phyloP scores from a whole-genome alignment of 2,888 invertebrate species.

The Chloroclystis v-ata region DNA sequence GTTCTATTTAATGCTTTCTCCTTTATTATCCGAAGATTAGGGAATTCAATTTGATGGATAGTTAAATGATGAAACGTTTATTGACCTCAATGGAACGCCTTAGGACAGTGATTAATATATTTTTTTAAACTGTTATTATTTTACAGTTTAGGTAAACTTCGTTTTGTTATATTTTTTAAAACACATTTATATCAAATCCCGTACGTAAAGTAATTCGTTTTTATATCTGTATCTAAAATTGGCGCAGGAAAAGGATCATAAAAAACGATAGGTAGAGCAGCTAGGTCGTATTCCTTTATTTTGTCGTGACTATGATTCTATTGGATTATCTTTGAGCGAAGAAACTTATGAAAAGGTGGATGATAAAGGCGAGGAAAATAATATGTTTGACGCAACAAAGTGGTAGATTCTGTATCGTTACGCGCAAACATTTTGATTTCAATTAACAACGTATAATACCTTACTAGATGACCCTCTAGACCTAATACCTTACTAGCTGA shows the following conservation, averaged over 20 bases:
- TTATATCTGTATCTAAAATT: constrained; percentile 18
- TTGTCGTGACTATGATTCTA: constrained; percentile 14
- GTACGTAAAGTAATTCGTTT: constrained; percentile 13
- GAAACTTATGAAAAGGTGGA: constrained; percentile 13
- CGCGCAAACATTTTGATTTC: not conserved
- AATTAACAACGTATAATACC: no score
- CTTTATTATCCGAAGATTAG: not conserved
- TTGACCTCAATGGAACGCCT: no score
- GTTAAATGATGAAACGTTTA: no score
- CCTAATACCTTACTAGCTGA: no score
- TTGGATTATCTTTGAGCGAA: constrained; percentile 9
- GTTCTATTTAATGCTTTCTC: not conserved
- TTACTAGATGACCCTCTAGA: no score
- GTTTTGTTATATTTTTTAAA: not conserved
- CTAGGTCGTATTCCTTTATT: constrained; percentile 13
- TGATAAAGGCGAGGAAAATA: constrained; percentile 1
- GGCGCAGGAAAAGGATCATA: constrained; percentile 18
- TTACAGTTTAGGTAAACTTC: not conserved
- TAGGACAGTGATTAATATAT: no score
- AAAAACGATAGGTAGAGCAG: constrained; percentile 19
- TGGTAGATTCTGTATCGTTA: not conserved
- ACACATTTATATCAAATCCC: constrained; percentile 1
- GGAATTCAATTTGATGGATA: not conserved
- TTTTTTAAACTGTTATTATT: no score
- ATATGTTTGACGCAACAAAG: not conserved